Base-by-base conservation (phyloP, 1,140 invertebrate genomes). In the Ylistrum balloti region DNA sequence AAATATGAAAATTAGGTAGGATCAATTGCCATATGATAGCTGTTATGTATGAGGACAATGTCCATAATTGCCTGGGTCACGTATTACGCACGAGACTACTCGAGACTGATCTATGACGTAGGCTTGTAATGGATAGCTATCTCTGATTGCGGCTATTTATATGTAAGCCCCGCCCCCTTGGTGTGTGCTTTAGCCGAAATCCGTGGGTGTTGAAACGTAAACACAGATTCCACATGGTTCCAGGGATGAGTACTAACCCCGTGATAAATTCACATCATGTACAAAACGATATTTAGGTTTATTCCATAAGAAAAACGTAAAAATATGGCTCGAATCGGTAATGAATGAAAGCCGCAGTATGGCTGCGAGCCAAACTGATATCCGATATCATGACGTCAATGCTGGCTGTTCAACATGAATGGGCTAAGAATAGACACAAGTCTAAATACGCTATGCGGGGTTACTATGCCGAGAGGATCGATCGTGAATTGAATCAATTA, bases 121-220 rank as follows among this genome's bases (percentile, higher is more conserved):
- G 33, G 45, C 74, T 85, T 33, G 33, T 33, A 56, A 88, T 74
- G 35, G 45, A 85, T 85, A 41, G 41, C 48, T 74, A 74, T 74
- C 56, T 74, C 56, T 74, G 56, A 74, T 74, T 74, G 56, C 56
- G 56, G 56, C 56, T 74, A 74, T 74, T 74, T 74, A 74, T 74
- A 28, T 28, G 28, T 90, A 86, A 92, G 91, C 91, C 88, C 91
- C 91, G 91, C 91, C 91, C 88, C 33, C 89, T 90, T 85, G 48
- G n/a, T 45, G 41, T 35, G 22, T 33, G 45, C 41, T 87, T 33
- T 33, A 38, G 87, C 33, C 45, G 34, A 35, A 91, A 87, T n/a
- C 89, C 56, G 89, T 90, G 88, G 91, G 89, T 88, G 89, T 87
- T 45, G 56, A 90, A 89, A 92, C 89, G 90, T 92, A 92, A 92